These are phyloP conservation scores for Chaetodon trifascialis DNA, from an alignment of 2,113 vertebrate genomes.

Conservation along the genomic window DNA sequence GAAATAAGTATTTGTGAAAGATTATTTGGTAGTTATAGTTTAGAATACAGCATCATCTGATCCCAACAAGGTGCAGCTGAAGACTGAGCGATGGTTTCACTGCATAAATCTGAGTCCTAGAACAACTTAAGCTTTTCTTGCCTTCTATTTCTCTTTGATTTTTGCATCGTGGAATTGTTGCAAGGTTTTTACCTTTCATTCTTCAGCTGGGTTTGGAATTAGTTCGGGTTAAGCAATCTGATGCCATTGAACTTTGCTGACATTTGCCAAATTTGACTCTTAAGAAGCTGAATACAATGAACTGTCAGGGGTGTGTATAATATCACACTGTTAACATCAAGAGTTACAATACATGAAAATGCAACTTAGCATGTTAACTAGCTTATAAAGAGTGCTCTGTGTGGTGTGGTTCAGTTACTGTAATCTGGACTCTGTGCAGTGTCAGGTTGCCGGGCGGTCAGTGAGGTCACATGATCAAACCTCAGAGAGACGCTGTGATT, in stretches of 20 bases:
- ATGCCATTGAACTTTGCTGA: background rate
- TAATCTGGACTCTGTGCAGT: background rate
- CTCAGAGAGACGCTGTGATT: background rate
- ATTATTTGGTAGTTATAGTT: background rate
- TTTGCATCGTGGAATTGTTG: background rate
- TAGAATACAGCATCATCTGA: background rate
- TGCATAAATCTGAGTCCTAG: background rate
- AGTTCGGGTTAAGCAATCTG: background rate
- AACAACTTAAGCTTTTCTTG: background rate
- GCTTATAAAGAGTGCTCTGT: background rate
- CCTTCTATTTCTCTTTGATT: background rate
- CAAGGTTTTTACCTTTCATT: background rate
- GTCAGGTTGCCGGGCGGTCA: background rate
- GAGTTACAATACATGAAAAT: background rate
- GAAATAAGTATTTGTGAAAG: too few species aligned
- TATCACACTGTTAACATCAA: background rate
- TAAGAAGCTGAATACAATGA: background rate
- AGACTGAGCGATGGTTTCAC: background rate
- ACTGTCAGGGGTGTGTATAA: background rate
- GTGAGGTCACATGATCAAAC: conserved; percentile 5
- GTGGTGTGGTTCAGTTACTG: conserved; percentile 23
- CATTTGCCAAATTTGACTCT: background rate
- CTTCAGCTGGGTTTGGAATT: background rate
- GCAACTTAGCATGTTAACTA: background rate
- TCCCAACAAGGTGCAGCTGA: background rate